Evolutionary conservation across 2,797 vertebrate genomes (phyloP).

Genomic region (Xyrichtys novacula): DNA sequence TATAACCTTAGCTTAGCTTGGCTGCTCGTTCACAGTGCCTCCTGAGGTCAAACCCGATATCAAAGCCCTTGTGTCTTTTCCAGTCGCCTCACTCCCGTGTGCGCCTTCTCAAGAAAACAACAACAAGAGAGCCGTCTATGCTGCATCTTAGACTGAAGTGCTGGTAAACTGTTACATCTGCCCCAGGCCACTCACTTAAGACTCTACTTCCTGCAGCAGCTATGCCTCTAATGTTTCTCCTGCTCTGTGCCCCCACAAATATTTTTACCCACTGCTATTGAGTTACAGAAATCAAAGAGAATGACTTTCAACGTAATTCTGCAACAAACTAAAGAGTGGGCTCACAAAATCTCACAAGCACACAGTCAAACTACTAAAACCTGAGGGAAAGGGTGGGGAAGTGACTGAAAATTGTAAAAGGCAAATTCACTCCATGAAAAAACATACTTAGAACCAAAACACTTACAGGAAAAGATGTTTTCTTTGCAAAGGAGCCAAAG

Average conservation of each 20-base stretch:
- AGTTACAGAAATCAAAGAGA: constrained; percentile 97
- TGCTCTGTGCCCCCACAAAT: constrained; percentile 88
- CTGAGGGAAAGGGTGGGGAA: constrained; percentile 68
- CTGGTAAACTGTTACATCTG: constrained; percentile 79
- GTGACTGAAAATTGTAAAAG: constrained; percentile 54
- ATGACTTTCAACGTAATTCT: constrained; percentile 88
- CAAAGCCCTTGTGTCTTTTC: constrained; percentile 51
- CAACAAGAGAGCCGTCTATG: constrained; percentile 74
- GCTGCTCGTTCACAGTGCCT: constrained; percentile 78
- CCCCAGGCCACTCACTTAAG: constrained; percentile 82
- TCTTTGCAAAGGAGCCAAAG: neutral
- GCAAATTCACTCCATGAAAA: constrained; percentile 23
- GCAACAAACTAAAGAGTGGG: constrained; percentile 84
- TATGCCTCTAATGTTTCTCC: constrained; percentile 86
- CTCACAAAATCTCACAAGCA: constrained; percentile 82
- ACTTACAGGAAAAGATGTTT: neutral
- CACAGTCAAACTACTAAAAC: constrained; percentile 74
- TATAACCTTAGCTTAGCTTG: constrained; percentile 77
- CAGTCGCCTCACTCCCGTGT: constrained; percentile 34
- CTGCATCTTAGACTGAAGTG: constrained; percentile 77
- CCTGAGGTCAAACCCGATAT: constrained; percentile 79
- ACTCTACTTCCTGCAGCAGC: constrained; percentile 78
- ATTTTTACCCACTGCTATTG: constrained; percentile 95
- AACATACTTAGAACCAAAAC: neutral
- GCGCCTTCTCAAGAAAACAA: constrained; percentile 49